phyloP scores from a whole-genome alignment of 2,113 vertebrate genomes.

The Zosterops japonicus region DNA sequence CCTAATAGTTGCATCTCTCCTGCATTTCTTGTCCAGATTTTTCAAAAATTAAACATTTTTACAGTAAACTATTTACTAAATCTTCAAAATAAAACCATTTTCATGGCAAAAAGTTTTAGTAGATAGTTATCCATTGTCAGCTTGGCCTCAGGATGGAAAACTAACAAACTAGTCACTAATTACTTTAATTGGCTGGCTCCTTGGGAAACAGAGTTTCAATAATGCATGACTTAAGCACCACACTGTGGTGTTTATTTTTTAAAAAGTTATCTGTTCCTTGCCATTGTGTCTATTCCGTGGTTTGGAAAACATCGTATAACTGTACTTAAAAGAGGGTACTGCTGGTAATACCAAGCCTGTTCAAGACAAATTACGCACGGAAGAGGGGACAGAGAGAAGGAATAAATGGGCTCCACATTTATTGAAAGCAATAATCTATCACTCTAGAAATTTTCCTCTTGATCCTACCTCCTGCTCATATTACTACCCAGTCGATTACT shows the following conservation, averaged over 20 bases:
- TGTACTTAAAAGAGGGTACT: not conserved
- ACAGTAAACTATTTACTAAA: not conserved
- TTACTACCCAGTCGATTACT: not conserved
- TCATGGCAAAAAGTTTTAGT: not conserved
- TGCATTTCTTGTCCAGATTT: not conserved
- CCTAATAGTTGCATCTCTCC: not conserved
- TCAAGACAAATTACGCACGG: not conserved
- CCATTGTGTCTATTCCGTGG: not conserved
- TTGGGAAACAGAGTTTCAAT: not conserved
- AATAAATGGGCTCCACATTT: not conserved
- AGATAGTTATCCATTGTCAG: not conserved
- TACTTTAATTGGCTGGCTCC: not conserved
- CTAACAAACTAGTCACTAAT: not conserved
- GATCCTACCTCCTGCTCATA: not conserved
- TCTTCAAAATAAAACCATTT: not conserved
- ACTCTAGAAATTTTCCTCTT: not conserved
- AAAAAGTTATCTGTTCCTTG: not conserved
- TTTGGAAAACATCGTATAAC: not conserved
- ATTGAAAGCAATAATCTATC: not conserved
- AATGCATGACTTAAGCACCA: not conserved
- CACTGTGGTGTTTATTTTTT: not conserved
- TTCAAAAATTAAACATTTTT: not conserved
- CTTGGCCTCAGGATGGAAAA: not conserved
- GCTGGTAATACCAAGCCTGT: rapidly evolving
- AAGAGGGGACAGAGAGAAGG: not conserved